Base-by-base conservation (phyloP, 2,888 invertebrate genomes). In the Catotricha subobsoleta region DNA sequence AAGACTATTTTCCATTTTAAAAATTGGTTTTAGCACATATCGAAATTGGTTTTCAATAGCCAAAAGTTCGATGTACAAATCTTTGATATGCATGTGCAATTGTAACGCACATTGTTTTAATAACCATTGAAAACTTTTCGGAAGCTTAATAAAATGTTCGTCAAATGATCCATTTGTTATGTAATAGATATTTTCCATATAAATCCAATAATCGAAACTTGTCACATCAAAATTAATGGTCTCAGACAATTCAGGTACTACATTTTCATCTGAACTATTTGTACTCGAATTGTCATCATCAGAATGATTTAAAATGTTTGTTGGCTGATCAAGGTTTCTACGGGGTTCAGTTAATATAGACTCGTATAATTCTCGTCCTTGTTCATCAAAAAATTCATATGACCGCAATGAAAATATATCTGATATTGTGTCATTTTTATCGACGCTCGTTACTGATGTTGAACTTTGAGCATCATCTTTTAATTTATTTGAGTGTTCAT, bases 121-220 rank as follows among this genome's bases (percentile, higher is more conserved):
- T 2, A 63, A 45, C 63, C 62, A 63, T 29, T 52, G 50, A 40
- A 60, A 62, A 13, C 51, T 58, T 28, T 49, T 44, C 7, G 62
- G 56, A 10, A 62, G 53, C 33, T 51, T 48, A 6, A 47, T 44
- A 19, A 54, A 50, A 3, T 59, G 18, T 21, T 54, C 47, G 1
- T 45, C 44, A 16, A 51, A 51, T 33, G 54, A 50, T 1, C 39
- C n/a, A 9, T 47, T 47, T 3, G 16, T 47, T 0, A 57, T 36
- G 2, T 25, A 43, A 2, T 12, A 3, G 7, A 48, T 19, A 19
- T 47, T 44, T 1, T 58, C 60, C 31, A 56, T 48, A 2, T 60
- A 40, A n/a, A 54, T 47, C 62, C 62, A 63, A 43, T 52, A 57
- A 46, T 62, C 60, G 43, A 59, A 54, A 43, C 56, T 58, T 3